Percentiles rank a stretch among this genome's conserved stretches.
Evolutionary conservation across 2,113 vertebrate genomes (phyloP).

Genomic region (Talpa occidentalis): DNA sequence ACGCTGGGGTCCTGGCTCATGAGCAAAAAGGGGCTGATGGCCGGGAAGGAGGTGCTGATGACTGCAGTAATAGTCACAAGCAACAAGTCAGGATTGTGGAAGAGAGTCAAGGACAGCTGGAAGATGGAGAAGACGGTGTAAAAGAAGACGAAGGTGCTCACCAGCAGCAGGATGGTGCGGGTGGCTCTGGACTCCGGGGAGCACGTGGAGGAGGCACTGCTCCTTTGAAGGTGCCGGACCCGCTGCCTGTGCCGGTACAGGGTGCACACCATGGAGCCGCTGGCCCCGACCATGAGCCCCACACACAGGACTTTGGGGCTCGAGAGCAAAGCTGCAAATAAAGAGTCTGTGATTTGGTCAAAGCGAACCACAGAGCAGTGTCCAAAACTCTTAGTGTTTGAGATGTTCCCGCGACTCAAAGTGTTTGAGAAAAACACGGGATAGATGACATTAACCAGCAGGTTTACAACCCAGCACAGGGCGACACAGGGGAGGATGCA

Average conservation of each 20-base stretch:
- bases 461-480: background rate
- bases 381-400: background rate
- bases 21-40: too few species aligned
- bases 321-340: fast-evolving
- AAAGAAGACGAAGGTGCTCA: background rate
- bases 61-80: background rate
- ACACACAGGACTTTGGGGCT: background rate
- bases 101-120: background rate
- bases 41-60: too few species aligned
- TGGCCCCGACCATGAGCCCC: background rate
- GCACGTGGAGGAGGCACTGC: fast-evolving
- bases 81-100: background rate
- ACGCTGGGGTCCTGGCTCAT: too few species aligned
- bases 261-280: background rate
- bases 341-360: background rate
- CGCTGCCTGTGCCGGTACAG: too few species aligned
- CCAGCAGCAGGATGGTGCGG: background rate
- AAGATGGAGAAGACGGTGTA: background rate
- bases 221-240: background rate
- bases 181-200: too few species aligned
- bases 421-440: background rate
- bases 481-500: background rate
- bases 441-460: background rate
- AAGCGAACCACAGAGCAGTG: background rate
- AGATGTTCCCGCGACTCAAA: background rate